phyloP scores from a whole-genome alignment of 1,140 invertebrate species.

The Hyposmocoma kahamanoa region DNA sequence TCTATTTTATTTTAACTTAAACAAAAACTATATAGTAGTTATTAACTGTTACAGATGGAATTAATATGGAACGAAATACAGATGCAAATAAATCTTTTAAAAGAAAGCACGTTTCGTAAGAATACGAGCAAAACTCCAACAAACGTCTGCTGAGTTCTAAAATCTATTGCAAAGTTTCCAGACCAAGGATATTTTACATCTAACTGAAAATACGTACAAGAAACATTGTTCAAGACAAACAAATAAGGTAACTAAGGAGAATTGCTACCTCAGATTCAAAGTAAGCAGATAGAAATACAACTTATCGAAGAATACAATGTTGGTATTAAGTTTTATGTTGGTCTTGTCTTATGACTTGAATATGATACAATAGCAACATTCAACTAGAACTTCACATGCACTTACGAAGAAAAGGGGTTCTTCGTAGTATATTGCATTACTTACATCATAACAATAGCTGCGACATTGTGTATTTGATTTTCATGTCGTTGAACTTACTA shows the following conservation, averaged over 20 bases:
- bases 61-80: not conserved
- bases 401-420: too few relatives aligned
- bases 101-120: constrained; percentile 14
- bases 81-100: constrained; percentile 6
- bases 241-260: constrained; percentile 6
- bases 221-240: constrained; percentile 13
- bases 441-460: too few relatives aligned
- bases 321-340: too few relatives aligned
- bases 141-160: constrained; percentile 11
- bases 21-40: too few relatives aligned
- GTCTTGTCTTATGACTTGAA: too few relatives aligned
- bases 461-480: too few relatives aligned
- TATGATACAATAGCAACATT: too few relatives aligned
- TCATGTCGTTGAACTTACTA: too few relatives aligned
- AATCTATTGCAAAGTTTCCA: constrained; percentile 23
- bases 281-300: not conserved
- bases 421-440: too few relatives aligned
- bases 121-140: constrained; percentile 16
- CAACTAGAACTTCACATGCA: too few relatives aligned
- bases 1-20: too few relatives aligned
- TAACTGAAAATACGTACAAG: constrained; percentile 16
- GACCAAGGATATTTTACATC: constrained; percentile 20
- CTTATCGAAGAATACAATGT: not conserved
- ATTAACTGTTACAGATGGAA: not conserved
- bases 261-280: not conserved